A percentile compares a stretch with the other conserved stretches of the same genome.
phyloP scores from a whole-genome alignment of 1,140 invertebrate genomes.

The Propsilocerus akamusi region DNA sequence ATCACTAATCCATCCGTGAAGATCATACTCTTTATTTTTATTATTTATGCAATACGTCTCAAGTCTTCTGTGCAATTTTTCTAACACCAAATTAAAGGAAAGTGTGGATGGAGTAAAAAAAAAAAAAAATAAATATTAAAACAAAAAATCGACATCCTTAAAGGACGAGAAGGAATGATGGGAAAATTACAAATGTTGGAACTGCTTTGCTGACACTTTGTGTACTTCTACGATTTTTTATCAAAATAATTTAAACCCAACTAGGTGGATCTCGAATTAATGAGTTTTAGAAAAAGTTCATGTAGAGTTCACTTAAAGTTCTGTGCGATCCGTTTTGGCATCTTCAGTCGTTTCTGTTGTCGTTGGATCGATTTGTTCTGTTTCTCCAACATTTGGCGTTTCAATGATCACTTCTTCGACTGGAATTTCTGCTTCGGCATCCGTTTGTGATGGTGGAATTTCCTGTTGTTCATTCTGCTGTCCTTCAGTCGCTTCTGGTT shows the following conservation, averaged over 20 bases:
- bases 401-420: not conserved
- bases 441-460: not conserved
- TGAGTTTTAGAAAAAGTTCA: not conserved
- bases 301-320: not conserved
- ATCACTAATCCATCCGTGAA: too few species aligned
- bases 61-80: too few species aligned
- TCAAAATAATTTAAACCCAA: not conserved
- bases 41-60: too few species aligned
- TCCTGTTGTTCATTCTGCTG: not conserved
- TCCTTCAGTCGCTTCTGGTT: conserved; percentile 7
- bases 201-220: not conserved
- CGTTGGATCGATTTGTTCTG: too few species aligned
- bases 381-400: not conserved
- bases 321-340: not conserved
- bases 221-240: not conserved
- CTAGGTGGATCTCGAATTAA: not conserved
- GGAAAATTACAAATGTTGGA: not conserved
- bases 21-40: too few species aligned
- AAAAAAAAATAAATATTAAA: not conserved
- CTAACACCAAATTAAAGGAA: not conserved
- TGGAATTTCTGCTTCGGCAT: not conserved
- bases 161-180: not conserved
- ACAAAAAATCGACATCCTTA: not conserved
- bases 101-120: not conserved
- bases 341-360: too few species aligned